Evolutionary conservation across 2,797 vertebrate genomes (phyloP).

Genomic region (Pangasius djambal): DNA sequence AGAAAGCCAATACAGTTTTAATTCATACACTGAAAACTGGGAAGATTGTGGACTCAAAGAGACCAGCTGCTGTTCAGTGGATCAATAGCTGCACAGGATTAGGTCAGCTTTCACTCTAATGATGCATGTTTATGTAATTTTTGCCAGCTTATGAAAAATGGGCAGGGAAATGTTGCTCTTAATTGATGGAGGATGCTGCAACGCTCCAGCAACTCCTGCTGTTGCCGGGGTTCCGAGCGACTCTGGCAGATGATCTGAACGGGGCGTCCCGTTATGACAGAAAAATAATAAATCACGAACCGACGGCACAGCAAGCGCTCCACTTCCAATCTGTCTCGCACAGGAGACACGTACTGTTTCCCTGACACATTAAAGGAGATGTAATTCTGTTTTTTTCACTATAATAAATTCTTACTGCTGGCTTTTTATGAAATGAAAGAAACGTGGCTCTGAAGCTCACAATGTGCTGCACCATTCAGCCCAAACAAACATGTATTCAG

Average conservation of each 20-base stretch:
- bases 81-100: slow-evolving; percentile 43
- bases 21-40: background rate
- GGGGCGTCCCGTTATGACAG: slow-evolving; percentile 57
- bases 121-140: slow-evolving; percentile 60
- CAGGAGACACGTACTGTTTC: slow-evolving; percentile 31
- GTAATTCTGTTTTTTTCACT: slow-evolving; percentile 39
- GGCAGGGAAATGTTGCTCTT: slow-evolving; percentile 52
- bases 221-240: slow-evolving; percentile 63
- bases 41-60: background rate
- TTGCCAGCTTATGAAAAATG: slow-evolving; percentile 56
- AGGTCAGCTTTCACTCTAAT: slow-evolving; percentile 53
- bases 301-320: slow-evolving; percentile 38
- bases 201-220: slow-evolving; percentile 68
- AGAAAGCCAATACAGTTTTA: background rate
- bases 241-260: slow-evolving; percentile 56
- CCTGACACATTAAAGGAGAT: slow-evolving; percentile 47
- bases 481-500: slow-evolving; percentile 37
- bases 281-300: slow-evolving; percentile 52
- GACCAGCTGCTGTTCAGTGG: slow-evolving; percentile 21
- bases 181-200: slow-evolving; percentile 77
- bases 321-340: slow-evolving; percentile 32
- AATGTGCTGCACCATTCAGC: slow-evolving; percentile 40
- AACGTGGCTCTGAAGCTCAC: slow-evolving; percentile 31
- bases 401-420: slow-evolving; percentile 38
- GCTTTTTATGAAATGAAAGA: slow-evolving; percentile 44